These are phyloP conservation scores for Eutrigla gurnardus DNA, from an alignment of 2,797 vertebrate species.

Conservation along the genomic window DNA sequence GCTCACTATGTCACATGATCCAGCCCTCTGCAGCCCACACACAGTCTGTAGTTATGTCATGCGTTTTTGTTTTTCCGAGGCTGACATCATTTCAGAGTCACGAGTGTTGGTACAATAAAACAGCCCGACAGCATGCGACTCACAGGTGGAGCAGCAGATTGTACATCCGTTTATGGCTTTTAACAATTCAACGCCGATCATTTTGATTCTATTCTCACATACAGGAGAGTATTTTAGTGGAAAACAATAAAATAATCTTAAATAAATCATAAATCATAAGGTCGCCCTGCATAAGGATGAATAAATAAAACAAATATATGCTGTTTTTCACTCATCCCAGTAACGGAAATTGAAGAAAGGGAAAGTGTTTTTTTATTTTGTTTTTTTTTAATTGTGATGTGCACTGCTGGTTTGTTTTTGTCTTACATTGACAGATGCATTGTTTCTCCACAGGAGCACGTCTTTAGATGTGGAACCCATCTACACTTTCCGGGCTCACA, in stretches of 20 bases:
- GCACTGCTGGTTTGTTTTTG: not conserved
- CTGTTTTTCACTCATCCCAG: too few relatives aligned
- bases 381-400: too few relatives aligned
- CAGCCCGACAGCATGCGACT: not conserved
- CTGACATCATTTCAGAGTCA: conserved; percentile 19
- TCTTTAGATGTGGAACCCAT: conserved; percentile 98
- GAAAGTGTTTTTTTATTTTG: too few relatives aligned
- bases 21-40: conserved; percentile 35
- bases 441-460: conserved; percentile 88
- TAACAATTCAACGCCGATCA: not conserved
- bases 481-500: conserved; percentile 98
- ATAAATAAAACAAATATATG: too few relatives aligned
- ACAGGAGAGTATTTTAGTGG: too few relatives aligned
- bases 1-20: conserved; percentile 13
- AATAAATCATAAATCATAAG: too few relatives aligned
- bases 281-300: too few relatives aligned
- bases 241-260: too few relatives aligned
- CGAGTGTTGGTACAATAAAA: not conserved
- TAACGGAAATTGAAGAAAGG: too few relatives aligned
- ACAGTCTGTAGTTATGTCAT: conserved; percentile 20
- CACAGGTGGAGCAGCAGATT: not conserved
- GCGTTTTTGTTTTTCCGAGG: conserved; percentile 37
- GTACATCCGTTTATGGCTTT: not conserved
- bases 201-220: not conserved
- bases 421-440: not conserved